Evolutionary conservation across 2,797 vertebrate genomes (phyloP), one percentile per base, ranked within the genome.

Genomic region (Myripristis jacobus): DNA sequence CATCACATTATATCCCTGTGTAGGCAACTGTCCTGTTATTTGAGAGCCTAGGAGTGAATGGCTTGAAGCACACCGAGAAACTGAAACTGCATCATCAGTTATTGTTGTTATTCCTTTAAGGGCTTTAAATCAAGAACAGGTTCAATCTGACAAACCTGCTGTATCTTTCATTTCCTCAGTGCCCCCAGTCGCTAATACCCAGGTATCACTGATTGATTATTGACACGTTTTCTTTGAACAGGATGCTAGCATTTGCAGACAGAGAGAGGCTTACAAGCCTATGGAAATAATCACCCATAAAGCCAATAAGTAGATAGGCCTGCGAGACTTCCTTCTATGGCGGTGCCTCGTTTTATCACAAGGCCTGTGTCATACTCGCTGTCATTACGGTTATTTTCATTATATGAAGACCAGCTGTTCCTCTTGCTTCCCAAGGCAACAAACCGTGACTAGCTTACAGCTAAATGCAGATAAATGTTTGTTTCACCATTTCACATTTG

Each of bases 261-360:
- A 56, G 55, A 52, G 21, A 51, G 53, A 54, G 22, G 36, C 18
- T n/a, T 18, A 18, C 3, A 44, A 25, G 9, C 11, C 43, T 25
- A 47, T 71, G 29, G 38, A 69, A 73, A 57, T 54, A 9, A 63
- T 52, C 36, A 13, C 75, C 59, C 60, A 59, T 60, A 60, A 64
- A 68, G 48, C 13, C 19, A 27, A 56, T 6, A n/a, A 31, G 75
- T 62, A 84, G 19, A 73, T 56, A 38, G 2, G 10, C 3, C 22
- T 24, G 56, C 47, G 41, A 2, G 44, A 78, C 58, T 73, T 77
- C 58, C 83, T 77, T 77, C 13, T 75, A 77, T 70, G 51, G 76
- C 18, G 25, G 24, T 13, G 2, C 38, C 38, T 34, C 29, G 44
- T 18, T 50, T 65, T 78, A 80, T 83, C 66, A 48, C 2, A 21